Base-by-base conservation (phyloP, 1,140 invertebrate genomes). In the Macrosteles quadrilineatus region DNA sequence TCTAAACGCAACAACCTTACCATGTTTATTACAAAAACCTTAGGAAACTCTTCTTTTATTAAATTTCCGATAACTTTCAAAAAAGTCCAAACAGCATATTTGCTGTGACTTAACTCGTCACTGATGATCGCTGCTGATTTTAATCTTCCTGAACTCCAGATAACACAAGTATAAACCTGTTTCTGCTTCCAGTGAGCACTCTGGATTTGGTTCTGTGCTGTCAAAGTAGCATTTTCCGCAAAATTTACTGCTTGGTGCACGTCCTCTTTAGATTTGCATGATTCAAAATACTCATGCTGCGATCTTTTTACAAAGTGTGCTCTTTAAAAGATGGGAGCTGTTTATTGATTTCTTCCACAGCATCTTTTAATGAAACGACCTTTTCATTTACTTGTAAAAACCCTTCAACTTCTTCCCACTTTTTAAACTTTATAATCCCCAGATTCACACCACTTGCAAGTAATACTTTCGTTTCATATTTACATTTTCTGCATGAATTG, bases 221-320 rank as follows among this genome's bases (percentile, higher is more conserved):
- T 55, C 19, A 55, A 55, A 19, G 50, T 55, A 11, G 50, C 50
- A 55, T 55, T 55, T 55, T 55, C 50, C 19, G 50, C 50, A 55
- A 55, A 55, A 55, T 55, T 19, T n/a, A 55, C 23, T n/a, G 50
- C 50, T 55, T 55, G 6, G 19, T 6, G 9, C 17, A 43, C 36
- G 17, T 43, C 36, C 21, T 23, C 23, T 55, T 23, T 6, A n/a
- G 6, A 11, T 55, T 55, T 55, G 50, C 9, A 23, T 23, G 6
- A 6, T 9, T n/a, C 50, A 55, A 55, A 55, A 19, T 55, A 55
- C 23, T 55, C 9, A 19, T 55, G 19, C 50, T 55, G 50, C 14
- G 19, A 6, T n/a, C 6, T 12, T 23, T 55, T 55, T n/a, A 55
- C 19, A 23, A 55, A 23, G 23, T 19, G 50, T 55, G 50, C 23